These are phyloP conservation scores for Lamellibrachia columna DNA, from an alignment of 2,888 invertebrate genomes.

Conservation along the genomic window DNA sequence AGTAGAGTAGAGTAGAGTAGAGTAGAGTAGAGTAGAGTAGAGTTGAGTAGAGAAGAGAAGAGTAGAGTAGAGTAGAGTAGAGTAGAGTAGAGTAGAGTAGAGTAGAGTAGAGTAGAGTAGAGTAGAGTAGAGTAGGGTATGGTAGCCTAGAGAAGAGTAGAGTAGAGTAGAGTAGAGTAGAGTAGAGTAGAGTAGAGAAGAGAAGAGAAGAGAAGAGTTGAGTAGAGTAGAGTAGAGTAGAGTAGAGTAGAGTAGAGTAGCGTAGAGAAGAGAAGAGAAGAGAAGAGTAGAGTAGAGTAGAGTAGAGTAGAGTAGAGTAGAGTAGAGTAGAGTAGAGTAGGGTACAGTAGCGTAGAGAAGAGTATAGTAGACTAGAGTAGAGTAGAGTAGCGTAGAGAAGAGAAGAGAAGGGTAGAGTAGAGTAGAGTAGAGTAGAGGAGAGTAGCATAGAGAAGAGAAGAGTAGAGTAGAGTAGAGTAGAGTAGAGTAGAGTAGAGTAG, in stretches of 20 bases:
- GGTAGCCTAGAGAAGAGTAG: too few relatives aligned
- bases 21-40: slow-evolving; percentile 3
- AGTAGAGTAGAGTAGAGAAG: slow-evolving; percentile 18
- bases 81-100: slow-evolving; percentile 16
- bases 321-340: slow-evolving; percentile 18
- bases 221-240: background rate
- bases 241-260: slow-evolving; percentile 7
- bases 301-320: slow-evolving; percentile 20
- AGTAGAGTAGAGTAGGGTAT: too few relatives aligned
- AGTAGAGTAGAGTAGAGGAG: slow-evolving; percentile 7
- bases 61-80: slow-evolving; percentile 16
- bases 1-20: slow-evolving; percentile 3
- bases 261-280: too few relatives aligned
- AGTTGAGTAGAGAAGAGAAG: background rate
- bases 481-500: slow-evolving; percentile 13
- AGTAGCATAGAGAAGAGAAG: too few relatives aligned
- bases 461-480: slow-evolving; percentile 22
- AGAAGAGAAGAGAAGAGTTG: slow-evolving; percentile 17
- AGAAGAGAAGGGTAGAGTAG: slow-evolving; percentile 4
- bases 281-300: slow-evolving; percentile 19
- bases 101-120: slow-evolving; percentile 13
- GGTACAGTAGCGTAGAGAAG: too few relatives aligned
- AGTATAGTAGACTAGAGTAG: too few relatives aligned
- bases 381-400: too few relatives aligned
- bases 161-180: slow-evolving; percentile 19